A percentile compares a stretch with the other conserved stretches of the same genome.
These are phyloP conservation scores for Lophius piscatorius DNA, from an alignment of 2,113 vertebrate species.

Conservation along the genomic window DNA sequence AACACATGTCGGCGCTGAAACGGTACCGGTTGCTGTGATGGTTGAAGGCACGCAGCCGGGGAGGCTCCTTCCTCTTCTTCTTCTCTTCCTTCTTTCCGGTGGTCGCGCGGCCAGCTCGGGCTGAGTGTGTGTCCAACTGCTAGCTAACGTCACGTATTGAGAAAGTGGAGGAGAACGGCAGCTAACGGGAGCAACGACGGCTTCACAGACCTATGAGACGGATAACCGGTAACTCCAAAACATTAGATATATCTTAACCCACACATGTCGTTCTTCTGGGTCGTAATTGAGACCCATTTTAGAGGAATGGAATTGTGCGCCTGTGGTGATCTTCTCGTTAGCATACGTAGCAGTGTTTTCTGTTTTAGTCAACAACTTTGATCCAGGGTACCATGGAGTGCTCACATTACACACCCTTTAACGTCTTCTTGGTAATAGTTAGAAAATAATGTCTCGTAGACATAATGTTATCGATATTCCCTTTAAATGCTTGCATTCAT, in stretches of 20 bases:
- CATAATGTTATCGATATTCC: too few relatives aligned
- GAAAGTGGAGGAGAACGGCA: conserved; percentile 73
- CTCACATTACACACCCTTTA: too few relatives aligned
- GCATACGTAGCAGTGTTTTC: conserved; percentile 25
- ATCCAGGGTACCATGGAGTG: not conserved
- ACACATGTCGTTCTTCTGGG: not conserved
- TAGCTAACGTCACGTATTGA: conserved; percentile 70
- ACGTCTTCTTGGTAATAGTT: too few relatives aligned
- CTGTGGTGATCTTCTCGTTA: not conserved
- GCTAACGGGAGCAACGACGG: conserved; percentile 53
- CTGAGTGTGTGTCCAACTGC: conserved; percentile 64
- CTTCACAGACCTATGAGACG: conserved; percentile 75
- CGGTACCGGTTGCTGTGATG: not conserved
- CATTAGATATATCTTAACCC: not conserved
- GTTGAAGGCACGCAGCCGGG: conserved; percentile 11
- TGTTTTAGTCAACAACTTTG: conserved; percentile 28
- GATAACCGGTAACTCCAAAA: conserved; percentile 66
- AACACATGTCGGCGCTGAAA: conserved; percentile 9
- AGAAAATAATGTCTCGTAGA: too few relatives aligned
- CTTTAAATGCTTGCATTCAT: too few relatives aligned
- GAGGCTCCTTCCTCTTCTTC: conserved; percentile 8
- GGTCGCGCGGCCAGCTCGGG: conserved; percentile 39
- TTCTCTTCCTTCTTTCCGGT: conserved; percentile 5
- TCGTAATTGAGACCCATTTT: too few relatives aligned
- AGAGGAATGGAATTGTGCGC: too few relatives aligned